These are phyloP conservation scores for Oxytorus armatus DNA, from an alignment of 2,888 invertebrate species.

Conservation along the genomic window DNA sequence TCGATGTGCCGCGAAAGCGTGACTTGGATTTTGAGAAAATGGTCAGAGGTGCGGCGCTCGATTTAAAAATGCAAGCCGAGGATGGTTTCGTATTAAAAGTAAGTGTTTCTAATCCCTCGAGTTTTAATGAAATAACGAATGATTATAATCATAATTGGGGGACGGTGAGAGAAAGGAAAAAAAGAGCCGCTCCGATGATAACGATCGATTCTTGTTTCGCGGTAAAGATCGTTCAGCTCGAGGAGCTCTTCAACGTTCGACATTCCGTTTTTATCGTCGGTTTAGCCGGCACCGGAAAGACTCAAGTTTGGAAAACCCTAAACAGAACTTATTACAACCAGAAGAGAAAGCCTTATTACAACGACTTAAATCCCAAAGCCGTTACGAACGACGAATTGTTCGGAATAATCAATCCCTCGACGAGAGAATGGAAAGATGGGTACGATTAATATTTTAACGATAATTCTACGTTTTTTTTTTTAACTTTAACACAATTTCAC, in stretches of 20 bases:
- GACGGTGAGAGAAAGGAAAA: constrained; percentile 22
- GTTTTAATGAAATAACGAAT: constrained; percentile 25
- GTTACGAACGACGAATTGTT: constrained; percentile 98
- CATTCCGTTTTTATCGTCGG: constrained; percentile 97
- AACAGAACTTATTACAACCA: constrained; percentile 93
- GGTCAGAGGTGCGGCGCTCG: constrained; percentile 91
- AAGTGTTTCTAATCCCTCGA: constrained; percentile 40
- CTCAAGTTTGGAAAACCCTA: constrained; percentile 96
- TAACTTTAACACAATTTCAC: background rate
- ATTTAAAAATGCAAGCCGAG: constrained; percentile 95
- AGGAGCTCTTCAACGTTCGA: constrained; percentile 96
- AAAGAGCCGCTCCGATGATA: constrained; percentile 10
- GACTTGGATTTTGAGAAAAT: constrained; percentile 93
- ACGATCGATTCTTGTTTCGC: background rate
- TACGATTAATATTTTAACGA: constrained; percentile 60
- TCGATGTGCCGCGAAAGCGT: constrained; percentile 95
- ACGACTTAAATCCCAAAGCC: constrained; percentile 97
- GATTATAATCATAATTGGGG: constrained; percentile 41
- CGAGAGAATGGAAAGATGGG: constrained; percentile 96
- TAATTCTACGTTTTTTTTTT: background rate
- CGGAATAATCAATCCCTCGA: constrained; percentile 96
- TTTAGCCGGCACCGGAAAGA: constrained; percentile 95
- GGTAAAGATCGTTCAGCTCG: constrained; percentile 94
- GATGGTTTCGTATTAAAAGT: constrained; percentile 94
- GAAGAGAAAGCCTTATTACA: constrained; percentile 92